A percentile compares a stretch with the other conserved stretches of the same genome.
Evolutionary conservation across 2,113 vertebrate genomes (phyloP).

Genomic region (Gracilinanus agilis): DNA sequence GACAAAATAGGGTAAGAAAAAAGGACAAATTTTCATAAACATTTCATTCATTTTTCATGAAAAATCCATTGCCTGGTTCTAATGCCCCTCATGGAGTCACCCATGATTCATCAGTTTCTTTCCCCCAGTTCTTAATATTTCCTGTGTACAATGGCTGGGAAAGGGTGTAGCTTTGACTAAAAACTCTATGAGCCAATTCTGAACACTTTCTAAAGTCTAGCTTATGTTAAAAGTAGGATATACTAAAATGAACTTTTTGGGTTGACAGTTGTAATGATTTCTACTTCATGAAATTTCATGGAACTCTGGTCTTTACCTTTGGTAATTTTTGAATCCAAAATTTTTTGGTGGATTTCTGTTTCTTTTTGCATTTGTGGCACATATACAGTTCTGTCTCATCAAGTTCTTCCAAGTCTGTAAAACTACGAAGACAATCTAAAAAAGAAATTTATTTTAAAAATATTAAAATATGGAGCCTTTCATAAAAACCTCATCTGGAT

Average conservation of each 20-base stretch:
- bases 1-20: not conserved
- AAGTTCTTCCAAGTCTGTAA: conserved; percentile 98
- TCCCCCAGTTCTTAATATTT: not conserved
- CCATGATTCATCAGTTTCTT: conserved; percentile 2
- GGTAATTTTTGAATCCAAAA: conserved; percentile 99
- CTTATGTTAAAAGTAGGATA: not conserved
- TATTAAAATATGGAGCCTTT: conserved; percentile 13
- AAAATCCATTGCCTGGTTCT: not conserved
- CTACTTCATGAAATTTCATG: not conserved
- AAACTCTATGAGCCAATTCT: not conserved
- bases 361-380: conserved; percentile 98
- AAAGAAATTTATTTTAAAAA: conserved; percentile 40
- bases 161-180: conserved; percentile 10
- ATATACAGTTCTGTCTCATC: conserved; percentile 98
- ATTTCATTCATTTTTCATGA: not conserved
- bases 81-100: not conserved
- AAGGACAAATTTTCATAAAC: not conserved
- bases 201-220: not conserved
- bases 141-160: not conserved
- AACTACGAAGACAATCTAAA: conserved; percentile 96
- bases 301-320: conserved; percentile 85
- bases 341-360: conserved; percentile 99
- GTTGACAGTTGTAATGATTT: not conserved
- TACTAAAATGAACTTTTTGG: not conserved
- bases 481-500: not conserved